Conservation (phyloP, 2,113 vertebrate species). For the Mastomys coucha region DNA sequence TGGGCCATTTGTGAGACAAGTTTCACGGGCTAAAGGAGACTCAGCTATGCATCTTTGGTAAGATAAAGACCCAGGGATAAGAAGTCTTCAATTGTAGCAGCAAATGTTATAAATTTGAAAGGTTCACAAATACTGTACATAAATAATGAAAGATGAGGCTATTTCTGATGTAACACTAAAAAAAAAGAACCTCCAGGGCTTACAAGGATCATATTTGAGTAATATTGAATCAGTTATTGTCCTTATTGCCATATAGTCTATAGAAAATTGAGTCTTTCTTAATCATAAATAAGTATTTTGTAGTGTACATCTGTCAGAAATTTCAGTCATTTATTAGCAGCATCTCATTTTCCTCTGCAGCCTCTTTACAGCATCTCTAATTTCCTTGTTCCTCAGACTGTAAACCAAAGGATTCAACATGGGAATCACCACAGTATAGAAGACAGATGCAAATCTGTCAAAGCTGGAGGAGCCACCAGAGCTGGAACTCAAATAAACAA, state of each 20-base stretch:
- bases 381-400: slow-evolving; percentile 65
- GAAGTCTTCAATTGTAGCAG: background rate
- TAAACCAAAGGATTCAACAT: slow-evolving; percentile 65
- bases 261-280: background rate
- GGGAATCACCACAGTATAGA: slow-evolving; percentile 63
- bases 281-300: background rate
- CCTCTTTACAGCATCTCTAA: slow-evolving; percentile 48
- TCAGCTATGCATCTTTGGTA: background rate
- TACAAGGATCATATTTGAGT: background rate
- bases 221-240: background rate
- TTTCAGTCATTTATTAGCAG: background rate
- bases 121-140: background rate
- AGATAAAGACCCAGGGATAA: background rate
- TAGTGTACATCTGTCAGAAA: background rate
- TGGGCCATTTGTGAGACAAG: background rate
- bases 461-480: slow-evolving; percentile 42
- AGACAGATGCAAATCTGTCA: slow-evolving; percentile 64
- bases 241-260: no score
- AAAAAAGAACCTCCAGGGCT: background rate
- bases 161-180: background rate
- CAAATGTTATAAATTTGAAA: background rate
- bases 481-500: slow-evolving; percentile 68
- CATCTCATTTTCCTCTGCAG: background rate
- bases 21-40: background rate
- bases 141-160: background rate